phyloP scores from a whole-genome alignment of 1,140 invertebrate species.

The Watersipora subatra region DNA sequence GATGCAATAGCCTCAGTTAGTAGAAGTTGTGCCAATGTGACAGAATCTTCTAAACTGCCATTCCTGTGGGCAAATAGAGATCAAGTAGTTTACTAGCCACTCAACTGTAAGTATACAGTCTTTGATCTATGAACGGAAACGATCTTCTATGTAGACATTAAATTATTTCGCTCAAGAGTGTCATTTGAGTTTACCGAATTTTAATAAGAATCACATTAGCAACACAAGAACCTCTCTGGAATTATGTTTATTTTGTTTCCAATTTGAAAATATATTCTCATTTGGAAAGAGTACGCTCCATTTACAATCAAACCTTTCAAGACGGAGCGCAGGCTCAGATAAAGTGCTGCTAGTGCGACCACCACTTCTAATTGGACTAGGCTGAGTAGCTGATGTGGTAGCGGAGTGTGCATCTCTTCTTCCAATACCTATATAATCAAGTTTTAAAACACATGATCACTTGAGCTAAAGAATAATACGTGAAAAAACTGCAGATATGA shows the following conservation, averaged over 20 bases:
- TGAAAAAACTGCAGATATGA: no score
- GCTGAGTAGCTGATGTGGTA: background rate
- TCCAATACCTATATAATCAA: background rate
- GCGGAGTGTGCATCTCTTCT: background rate
- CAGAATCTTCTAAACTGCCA: background rate
- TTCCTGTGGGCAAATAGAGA: background rate
- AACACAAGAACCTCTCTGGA: no score
- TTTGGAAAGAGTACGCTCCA: no score
- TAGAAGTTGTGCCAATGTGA: background rate
- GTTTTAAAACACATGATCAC: background rate
- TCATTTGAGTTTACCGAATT: no score
- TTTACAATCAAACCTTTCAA: no score
- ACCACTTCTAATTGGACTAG: background rate
- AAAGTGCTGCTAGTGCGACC: background rate
- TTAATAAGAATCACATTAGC: no score
- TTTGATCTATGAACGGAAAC: background rate
- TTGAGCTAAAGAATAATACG: background rate
- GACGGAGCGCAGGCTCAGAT: no score
- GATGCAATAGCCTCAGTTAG: background rate
- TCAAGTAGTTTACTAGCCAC: background rate
- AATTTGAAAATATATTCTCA: no score
- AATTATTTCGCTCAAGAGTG: background rate
- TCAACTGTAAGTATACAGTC: background rate
- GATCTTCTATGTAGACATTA: background rate
- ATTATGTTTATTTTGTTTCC: no score